A percentile compares a stretch with the other conserved stretches of the same genome.
Conservation (phyloP, 2,113 vertebrate species). For the Trichechus manatus region DNA sequence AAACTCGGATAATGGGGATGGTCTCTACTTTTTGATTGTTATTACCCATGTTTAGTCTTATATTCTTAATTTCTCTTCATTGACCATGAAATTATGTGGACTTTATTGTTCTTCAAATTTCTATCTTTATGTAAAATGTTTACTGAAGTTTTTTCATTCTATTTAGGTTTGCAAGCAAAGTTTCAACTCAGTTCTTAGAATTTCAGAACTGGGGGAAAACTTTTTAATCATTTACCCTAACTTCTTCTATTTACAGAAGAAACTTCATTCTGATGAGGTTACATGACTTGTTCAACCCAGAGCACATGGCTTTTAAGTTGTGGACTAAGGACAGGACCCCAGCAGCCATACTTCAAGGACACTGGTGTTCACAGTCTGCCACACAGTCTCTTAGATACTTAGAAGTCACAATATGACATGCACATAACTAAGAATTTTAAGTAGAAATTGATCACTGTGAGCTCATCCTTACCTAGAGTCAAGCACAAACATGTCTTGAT, state of each 20-base stretch:
- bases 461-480: background rate
- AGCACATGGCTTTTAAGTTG: background rate
- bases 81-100: background rate
- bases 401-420: background rate
- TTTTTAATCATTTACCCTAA: background rate
- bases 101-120: background rate
- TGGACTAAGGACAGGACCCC: background rate
- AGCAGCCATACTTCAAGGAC: background rate
- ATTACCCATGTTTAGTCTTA: background rate
- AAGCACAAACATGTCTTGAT: background rate
- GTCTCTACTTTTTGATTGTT: background rate
- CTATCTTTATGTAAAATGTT: constrained; percentile 27
- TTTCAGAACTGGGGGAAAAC: constrained; percentile 35
- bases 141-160: background rate
- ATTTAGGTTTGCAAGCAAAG: background rate
- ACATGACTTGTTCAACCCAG: background rate
- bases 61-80: constrained; percentile 49
- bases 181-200: constrained; percentile 29
- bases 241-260: constrained; percentile 30
- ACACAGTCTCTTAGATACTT: background rate
- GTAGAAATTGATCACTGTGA: background rate
- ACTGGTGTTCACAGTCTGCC: background rate
- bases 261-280: background rate
- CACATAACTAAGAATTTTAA: background rate
- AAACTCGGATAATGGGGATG: background rate